Evolutionary conservation across 2,113 vertebrate species (phyloP).

Genomic region (Alethe castanea): DNA sequence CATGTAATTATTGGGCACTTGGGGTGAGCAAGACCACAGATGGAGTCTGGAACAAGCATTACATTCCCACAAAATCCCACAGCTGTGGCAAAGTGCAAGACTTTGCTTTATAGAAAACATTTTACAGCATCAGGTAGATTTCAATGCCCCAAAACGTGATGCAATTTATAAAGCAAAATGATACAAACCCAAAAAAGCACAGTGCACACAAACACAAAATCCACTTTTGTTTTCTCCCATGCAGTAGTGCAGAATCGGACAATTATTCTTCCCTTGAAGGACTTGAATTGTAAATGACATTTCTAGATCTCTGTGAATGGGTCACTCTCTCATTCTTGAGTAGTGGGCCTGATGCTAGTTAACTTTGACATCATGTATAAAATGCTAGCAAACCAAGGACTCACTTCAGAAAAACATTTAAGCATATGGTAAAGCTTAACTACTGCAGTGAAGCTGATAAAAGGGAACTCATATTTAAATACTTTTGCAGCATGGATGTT

Average conservation of each 20-base stretch:
- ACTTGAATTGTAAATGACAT: constrained; percentile 13
- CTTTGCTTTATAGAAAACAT: not conserved
- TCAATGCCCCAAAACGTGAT: not conserved
- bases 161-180: not conserved
- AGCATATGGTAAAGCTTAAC: not conserved
- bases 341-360: not conserved
- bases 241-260: not conserved
- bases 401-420: not conserved
- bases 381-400: not conserved
- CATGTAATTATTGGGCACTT: not conserved
- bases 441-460: not conserved
- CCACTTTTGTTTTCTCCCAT: not conserved
- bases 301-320: not conserved
- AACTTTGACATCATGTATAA: not conserved
- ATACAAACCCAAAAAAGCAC: not conserved
- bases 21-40: not conserved
- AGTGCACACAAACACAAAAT: not conserved
- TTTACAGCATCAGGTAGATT: not conserved
- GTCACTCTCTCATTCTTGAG: not conserved
- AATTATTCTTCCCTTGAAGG: constrained; percentile 8
- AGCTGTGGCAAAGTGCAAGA: not conserved
- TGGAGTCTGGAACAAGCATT: not conserved
- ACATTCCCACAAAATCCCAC: not conserved
- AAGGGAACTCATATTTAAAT: not conserved
- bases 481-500: not conserved